Conservation (phyloP, 2,888 invertebrate species). For the Sicus ferrugineus region DNA sequence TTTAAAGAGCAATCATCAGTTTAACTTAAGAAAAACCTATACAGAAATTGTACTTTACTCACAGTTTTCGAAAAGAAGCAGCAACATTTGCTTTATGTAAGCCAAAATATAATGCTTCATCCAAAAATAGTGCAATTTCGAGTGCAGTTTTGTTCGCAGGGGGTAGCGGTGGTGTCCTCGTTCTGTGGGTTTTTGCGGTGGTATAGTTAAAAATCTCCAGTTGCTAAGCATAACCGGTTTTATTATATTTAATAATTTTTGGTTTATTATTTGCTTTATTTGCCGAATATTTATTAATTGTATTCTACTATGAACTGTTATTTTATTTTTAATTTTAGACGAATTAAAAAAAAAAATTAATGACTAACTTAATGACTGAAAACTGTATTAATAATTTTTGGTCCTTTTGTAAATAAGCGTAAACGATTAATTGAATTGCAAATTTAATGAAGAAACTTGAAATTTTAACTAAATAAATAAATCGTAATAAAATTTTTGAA, state of each 20-base stretch:
- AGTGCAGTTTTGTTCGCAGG: background rate
- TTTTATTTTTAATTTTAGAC: background rate
- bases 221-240: constrained; percentile 33
- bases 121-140: constrained; percentile 24
- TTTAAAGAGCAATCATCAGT: too few relatives aligned
- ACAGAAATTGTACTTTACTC: background rate
- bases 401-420: constrained; percentile 40
- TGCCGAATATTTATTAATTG: constrained; percentile 8
- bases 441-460: constrained; percentile 25
- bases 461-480: background rate
- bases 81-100: constrained; percentile 16
- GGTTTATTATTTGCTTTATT: constrained; percentile 12
- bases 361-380: too few relatives aligned
- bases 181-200: background rate
- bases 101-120: constrained; percentile 17
- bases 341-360: background rate
- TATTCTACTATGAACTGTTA: background rate
- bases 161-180: background rate
- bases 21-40: too few relatives aligned
- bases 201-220: constrained; percentile 7
- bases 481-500: background rate
- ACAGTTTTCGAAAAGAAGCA: constrained; percentile 8
- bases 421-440: constrained; percentile 36
- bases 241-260: background rate
- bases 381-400: constrained; percentile 36